Base-by-base conservation (phyloP, 1,140 invertebrate genomes). In the Lycorma delicatula region DNA sequence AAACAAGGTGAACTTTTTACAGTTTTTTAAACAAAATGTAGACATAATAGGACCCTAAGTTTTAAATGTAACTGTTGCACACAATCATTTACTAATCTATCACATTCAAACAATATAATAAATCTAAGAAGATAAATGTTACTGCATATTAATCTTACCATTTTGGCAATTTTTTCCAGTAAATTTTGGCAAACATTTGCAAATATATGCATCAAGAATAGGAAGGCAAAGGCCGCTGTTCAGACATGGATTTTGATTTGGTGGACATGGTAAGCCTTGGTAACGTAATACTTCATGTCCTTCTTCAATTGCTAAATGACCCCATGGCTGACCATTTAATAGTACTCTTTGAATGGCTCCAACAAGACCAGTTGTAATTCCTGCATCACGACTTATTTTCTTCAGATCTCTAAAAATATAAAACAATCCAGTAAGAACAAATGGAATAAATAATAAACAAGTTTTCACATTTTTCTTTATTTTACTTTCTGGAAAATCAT, bases 331-430 rank as follows among this genome's bases (percentile, higher is more conserved):
- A 12, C 86, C 87, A 72, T 93, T 93, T 47, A 93, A 79, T 65
- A 86, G 81, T 62, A 95, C 77, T 71, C 86, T 80, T 75, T 94
- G 91, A 60, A 95, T 79, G 3, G 87, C 87, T 50, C 92, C 91
- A 66, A 81, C 79, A 60, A 93, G 84, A 64, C 87, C 86, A 63
- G 79, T 81, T 58, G 77, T 78, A 48, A 86, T 80, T n/a, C 82
- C 83, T 7, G 86, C 80, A 52, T 89, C 79, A 56, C 80, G 76
- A 70, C 87, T 86, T 20, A 89, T 74, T 65, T 84, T 80, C 59
- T 81, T 76, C 74, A 81, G 82, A 44, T 81, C 80, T 55, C 85
- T 86, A 64, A 47, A 72, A 72, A 58, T 56, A 63, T 54, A 62
- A n/a, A n/a, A n/a, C n/a, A n/a, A n/a, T n/a, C n/a, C n/a, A n/a